Percentiles rank a stretch among this genome's conserved stretches.
These are phyloP conservation scores for Lampris megalopsis DNA, from an alignment of 2,113 vertebrate species.

Conservation along the genomic window DNA sequence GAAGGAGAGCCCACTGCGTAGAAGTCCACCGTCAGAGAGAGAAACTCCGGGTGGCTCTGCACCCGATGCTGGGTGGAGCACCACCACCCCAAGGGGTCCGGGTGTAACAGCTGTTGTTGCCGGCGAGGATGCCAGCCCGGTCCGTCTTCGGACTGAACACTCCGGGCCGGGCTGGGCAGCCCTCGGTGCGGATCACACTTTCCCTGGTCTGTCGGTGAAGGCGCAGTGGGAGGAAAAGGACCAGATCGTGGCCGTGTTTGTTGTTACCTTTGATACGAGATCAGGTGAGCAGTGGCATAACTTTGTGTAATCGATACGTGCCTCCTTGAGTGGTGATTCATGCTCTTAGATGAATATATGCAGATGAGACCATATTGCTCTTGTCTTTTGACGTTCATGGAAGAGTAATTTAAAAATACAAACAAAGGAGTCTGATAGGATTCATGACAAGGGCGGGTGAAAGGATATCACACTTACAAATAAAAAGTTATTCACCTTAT, in stretches of 20 bases:
- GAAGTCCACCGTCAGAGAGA: conserved; percentile 60
- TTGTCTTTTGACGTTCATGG: too few relatives aligned
- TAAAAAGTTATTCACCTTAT: too few relatives aligned
- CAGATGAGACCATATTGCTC: too few relatives aligned
- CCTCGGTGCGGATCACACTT: conserved; percentile 53
- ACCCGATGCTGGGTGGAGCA: conserved; percentile 65
- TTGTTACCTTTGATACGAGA: conserved; percentile 95
- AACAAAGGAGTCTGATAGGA: too few relatives aligned
- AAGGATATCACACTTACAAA: too few relatives aligned
- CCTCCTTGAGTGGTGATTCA: too few relatives aligned
- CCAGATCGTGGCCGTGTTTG: conserved; percentile 94
- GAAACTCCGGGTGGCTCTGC: conserved; percentile 43
- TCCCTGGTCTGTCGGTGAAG: conserved; percentile 64
- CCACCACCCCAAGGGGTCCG: conserved; percentile 30
- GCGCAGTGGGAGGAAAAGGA: conserved; percentile 90
- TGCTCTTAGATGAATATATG: too few relatives aligned
- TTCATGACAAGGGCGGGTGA: too few relatives aligned
- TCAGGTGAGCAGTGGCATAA: conserved; percentile 81
- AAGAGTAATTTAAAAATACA: too few relatives aligned
- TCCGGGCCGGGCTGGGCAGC: conserved; percentile 53
- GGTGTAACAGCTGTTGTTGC: conserved; percentile 65
- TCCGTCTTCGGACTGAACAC: conserved; percentile 23
- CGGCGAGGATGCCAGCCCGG: conserved; percentile 55
- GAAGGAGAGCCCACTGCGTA: conserved; percentile 56
- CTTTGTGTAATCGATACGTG: not conserved